Evolutionary conservation across 2,113 vertebrate genomes (phyloP).

Genomic region (Sorex araneus): DNA sequence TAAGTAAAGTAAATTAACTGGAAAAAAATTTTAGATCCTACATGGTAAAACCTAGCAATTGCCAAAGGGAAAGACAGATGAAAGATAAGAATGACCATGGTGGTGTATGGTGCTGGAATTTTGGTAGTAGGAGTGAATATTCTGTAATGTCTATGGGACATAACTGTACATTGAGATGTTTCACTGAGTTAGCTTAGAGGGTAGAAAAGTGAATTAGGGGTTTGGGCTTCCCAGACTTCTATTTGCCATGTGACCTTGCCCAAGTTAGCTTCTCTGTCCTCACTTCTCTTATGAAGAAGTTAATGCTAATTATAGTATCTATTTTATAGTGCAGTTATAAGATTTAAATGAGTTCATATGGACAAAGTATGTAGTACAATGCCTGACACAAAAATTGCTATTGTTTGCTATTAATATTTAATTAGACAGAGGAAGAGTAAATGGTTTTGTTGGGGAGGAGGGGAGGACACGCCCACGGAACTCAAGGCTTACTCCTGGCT

Average conservation of each 20-base stretch:
- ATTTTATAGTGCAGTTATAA: neutral
- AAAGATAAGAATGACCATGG: no score
- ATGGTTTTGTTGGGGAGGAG: conserved; percentile 1
- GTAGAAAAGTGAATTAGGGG: neutral
- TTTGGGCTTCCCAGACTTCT: neutral
- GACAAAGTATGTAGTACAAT: neutral
- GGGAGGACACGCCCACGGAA: no score
- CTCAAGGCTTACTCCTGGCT: no score
- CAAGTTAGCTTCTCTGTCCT: neutral
- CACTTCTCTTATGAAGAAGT: neutral
- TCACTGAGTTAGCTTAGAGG: accelerated
- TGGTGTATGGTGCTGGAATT: no score
- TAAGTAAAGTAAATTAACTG: no score
- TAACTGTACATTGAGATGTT: neutral
- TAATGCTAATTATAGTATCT: neutral
- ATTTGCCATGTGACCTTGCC: neutral
- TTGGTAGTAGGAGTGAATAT: no score
- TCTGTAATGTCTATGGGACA: no score
- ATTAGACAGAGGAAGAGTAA: neutral
- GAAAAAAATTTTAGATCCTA: no score
- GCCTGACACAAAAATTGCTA: neutral
- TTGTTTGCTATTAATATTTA: neutral
- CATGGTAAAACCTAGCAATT: no score
- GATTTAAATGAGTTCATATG: neutral
- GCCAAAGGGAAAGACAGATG: no score